phyloP scores from a whole-genome alignment of 2,888 invertebrate genomes.

The Drosophila antonietae region DNA sequence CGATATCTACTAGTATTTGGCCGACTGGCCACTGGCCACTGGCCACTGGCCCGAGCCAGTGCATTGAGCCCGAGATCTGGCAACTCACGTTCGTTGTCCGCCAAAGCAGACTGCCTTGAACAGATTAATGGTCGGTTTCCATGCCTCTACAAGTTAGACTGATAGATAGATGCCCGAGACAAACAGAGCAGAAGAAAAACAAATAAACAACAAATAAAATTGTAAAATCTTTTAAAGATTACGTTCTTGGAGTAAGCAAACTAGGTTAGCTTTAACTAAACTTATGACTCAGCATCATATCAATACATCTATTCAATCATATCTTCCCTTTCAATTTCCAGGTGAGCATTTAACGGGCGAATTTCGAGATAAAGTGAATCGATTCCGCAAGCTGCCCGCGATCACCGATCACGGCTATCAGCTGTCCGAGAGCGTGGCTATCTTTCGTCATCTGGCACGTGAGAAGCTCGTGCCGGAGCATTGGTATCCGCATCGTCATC shows the following conservation, averaged over 20 bases:
- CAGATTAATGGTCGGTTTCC: slow-evolving; percentile 1
- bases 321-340: slow-evolving; percentile 65
- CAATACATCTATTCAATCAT: neutral
- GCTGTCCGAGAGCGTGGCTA: slow-evolving; percentile 89
- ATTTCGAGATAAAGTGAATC: slow-evolving; percentile 86
- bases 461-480: slow-evolving; percentile 86
- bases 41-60: slow-evolving; percentile 16
- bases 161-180: neutral
- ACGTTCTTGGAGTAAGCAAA: neutral
- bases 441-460: slow-evolving; percentile 88
- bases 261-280: neutral
- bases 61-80: slow-evolving; percentile 15
- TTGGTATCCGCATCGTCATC: slow-evolving; percentile 89
- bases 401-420: slow-evolving; percentile 89
- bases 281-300: neutral
- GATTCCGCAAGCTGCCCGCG: slow-evolving; percentile 88
- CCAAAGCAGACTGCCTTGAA: slow-evolving; percentile 9
- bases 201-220: neutral
- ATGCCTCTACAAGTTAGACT: neutral
- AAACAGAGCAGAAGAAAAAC: neutral
- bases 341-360: slow-evolving; percentile 88
- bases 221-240: neutral
- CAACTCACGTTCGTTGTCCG: neutral
- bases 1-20: slow-evolving; percentile 1
- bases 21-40: neutral